Base-by-base conservation (phyloP, 2,113 vertebrate species). In the Lagopus leucura region DNA sequence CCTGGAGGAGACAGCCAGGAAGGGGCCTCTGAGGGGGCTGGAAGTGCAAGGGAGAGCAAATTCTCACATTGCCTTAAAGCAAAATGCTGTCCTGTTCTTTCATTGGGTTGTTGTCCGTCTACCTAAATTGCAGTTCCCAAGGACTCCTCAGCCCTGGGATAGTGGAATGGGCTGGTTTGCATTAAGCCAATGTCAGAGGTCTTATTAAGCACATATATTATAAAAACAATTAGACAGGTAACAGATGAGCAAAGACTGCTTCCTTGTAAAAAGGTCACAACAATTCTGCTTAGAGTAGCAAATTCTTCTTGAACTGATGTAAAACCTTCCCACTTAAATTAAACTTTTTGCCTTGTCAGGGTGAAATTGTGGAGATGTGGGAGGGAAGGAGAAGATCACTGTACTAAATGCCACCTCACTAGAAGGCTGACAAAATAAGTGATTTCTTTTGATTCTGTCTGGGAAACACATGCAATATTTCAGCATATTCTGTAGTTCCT, bases 141-240 rank as follows among this genome's bases (percentile, higher is more conserved):
- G n/a, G 55, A 1, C 42, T 82, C 38, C 38, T 0, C 4, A 66
- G 32, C 32, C 19, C 64, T 48, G 43, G 55, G 91, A 67, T 7
- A 81, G 34, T 78, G 7, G 1, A 43, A 24, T 8, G 69, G 89
- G 42, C 72, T 95, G 79, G 60, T 94, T 94, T 86, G 16, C 1
- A 2, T 95, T 78, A 92, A 88, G 36, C 2, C 43, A 47, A 34
- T 86, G 82, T 86, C 76, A 83, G 67, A 54, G 5, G 32, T 40
- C 50, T 92, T 92, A 87, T 91, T 85, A 94, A 87, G 34, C 28
- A 86, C 32, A 67, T 75, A 82, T 47, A 73, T 86, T 86, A 64
- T 60, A 88, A 80, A 89, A 91, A 43, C 47, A 78, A 86, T 91
- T 45, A 88, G 64, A 27, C 63, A 85, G 82, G 84, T 88, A 86